Evolutionary conservation across 2,113 vertebrate genomes (phyloP).

Genomic region (Chloebia gouldiae): DNA sequence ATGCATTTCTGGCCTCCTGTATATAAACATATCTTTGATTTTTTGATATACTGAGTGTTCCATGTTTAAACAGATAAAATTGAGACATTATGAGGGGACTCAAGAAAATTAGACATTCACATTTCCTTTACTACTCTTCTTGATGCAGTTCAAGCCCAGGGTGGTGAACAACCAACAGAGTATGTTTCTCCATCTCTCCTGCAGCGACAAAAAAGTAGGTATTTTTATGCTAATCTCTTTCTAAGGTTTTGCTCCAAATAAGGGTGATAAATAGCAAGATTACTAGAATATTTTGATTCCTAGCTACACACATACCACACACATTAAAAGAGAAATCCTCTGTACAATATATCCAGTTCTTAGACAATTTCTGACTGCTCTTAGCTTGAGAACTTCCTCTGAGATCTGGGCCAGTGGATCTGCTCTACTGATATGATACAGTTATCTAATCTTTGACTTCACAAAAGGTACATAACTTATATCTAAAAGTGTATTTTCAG

Average conservation of each 20-base stretch:
- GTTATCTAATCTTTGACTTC: slow-evolving; percentile 44
- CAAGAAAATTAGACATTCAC: not conserved
- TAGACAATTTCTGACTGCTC: not conserved
- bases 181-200: not conserved
- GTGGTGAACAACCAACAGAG: not conserved
- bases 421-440: not conserved
- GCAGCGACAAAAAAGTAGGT: slow-evolving; percentile 30
- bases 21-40: not conserved
- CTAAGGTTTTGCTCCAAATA: not conserved
- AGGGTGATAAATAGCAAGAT: not conserved
- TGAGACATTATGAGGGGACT: not conserved
- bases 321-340: not conserved
- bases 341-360: not conserved
- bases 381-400: not conserved
- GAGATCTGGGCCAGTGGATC: not conserved
- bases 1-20: not conserved
- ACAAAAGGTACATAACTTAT: slow-evolving; percentile 1
- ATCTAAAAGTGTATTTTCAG: slow-evolving; percentile 26
- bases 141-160: slow-evolving; percentile 39
- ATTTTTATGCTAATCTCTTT: not conserved
- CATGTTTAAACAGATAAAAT: not conserved
- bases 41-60: not conserved
- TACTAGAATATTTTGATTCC: not conserved
- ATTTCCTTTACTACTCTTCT: not conserved
- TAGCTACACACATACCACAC: not conserved